Base-by-base conservation (phyloP, 2,888 invertebrate genomes). In the Eledone cirrhosa region DNA sequence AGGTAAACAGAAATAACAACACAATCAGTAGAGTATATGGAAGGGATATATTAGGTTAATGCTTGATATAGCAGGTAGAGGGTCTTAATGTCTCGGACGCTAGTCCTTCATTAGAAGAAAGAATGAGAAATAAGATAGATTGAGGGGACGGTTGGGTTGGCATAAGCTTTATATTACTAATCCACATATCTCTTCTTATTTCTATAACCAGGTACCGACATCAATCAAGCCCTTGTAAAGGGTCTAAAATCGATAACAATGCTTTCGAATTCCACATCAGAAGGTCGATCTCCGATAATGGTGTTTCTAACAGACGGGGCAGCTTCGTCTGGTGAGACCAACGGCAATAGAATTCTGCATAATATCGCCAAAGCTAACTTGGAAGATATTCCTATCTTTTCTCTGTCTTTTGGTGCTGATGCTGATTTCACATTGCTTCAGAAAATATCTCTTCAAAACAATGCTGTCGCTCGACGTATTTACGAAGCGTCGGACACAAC, bases 401-500 rank as follows among this genome's bases (percentile, higher is more conserved):
- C 83, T 16, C 80, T 87, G 14, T 86, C 85, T 0, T 87, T 87
- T 78, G 87, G 87, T 16, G 33, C 77, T 47, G 78, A 81, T 27
- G 86, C 86, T 19, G 87, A 87, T 77, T 86, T 82, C 77, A 81
- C 84, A n/a, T 77, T 87, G 29, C 81, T 85, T 8, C 86, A 85
- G 79, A 84, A 79, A 74, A 53, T 86, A 19, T 81, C 94, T 0
- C 90, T 93, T 22, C 92, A 93, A 80, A 94, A 94, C 90, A 91
- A 92, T 48, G 95, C 94, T 7, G 93, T 94, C 89, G 93, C 94
- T 85, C 91, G 94, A 3, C 94, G 94, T 89, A 94, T 95, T 83
- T 94, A 94, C 90, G 94, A 94, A 88, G 94, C 93, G 22, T 92
- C 94, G 0, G 94, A 94, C 88, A 94, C 94, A 1, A 92, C 93